Base-by-base conservation (phyloP, 2,113 vertebrate genomes). In the Cinclus cinclus region DNA sequence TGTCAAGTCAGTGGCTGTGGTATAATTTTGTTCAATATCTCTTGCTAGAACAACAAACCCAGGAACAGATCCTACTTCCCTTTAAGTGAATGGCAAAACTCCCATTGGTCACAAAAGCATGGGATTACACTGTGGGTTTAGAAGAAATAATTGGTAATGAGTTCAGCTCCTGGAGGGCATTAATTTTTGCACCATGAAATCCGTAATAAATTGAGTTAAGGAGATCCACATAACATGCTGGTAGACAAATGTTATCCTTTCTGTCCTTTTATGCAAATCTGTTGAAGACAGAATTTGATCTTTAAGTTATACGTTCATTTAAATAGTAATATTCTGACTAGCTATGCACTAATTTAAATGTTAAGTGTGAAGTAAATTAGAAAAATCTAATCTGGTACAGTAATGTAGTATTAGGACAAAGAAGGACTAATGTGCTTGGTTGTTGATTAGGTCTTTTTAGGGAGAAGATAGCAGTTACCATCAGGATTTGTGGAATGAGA, bases 231-330 rank as follows among this genome's bases (percentile, higher is more conserved):
- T 92, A 93, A 83, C 92, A 89, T 81, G 56, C 90, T 96, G 80
- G 28, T 93, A 90, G 92, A 64, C 69, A 96, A 92, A 94, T 90
- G 86, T 94, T 95, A 84, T 86, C 56, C 64, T 89, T 94, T 92
- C 84, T 91, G 67, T 94, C 52, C 64, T 93, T 90, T 88, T 87
- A 81, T 92, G 64, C 93, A 94, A 96, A 95, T 96, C 69, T 86
- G 13, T 67, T 86, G 90, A 96, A 90, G 93, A 63, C 69, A 53
- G 76, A 92, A 90, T 95, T 95, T 92, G 80, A 94, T 96, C 90
- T 93, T 89, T 78, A 83, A 83, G 92, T 90, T 96, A 50, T 56
- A 71, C 0, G 33, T 96, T 92, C 75, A 89, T 93, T 95, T 94
- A 83, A 94, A 94, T 87, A 81, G 82, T 70, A 63, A 90, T 93